phyloP scores from a whole-genome alignment of 2,888 invertebrate species.

The Lepidochrysops patricia region DNA sequence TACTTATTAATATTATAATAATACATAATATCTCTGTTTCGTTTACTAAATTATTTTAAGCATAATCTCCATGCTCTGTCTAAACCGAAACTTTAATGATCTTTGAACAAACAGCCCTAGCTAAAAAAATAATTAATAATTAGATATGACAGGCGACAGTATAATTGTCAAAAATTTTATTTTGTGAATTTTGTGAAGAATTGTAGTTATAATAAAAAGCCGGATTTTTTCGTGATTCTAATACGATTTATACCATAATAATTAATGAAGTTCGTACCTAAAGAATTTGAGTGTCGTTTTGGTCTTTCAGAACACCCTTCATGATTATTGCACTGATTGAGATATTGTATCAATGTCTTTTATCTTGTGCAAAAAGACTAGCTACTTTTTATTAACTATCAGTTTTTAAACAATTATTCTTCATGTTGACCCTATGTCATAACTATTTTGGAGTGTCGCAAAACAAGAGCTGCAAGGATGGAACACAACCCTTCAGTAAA shows the following conservation, averaged over 20 bases:
- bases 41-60: too few relatives aligned
- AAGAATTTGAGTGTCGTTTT: background rate
- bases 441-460: constrained; percentile 60
- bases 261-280: background rate
- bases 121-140: background rate
- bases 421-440: constrained; percentile 71
- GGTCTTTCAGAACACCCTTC: background rate
- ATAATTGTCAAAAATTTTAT: background rate
- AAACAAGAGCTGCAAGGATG: constrained; percentile 58
- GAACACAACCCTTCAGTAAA: constrained; percentile 46
- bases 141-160: background rate
- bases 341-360: constrained; percentile 5
- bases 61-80: too few relatives aligned
- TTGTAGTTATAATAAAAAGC: background rate
- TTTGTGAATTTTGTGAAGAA: background rate
- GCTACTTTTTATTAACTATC: constrained; percentile 11
- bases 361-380: background rate
- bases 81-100: too few relatives aligned
- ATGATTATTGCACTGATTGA: background rate
- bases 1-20: too few relatives aligned
- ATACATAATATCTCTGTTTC: too few relatives aligned
- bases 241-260: background rate
- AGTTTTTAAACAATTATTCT: constrained; percentile 32
- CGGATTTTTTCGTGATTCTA: background rate
- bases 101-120: too few relatives aligned